A percentile compares a stretch with the other conserved stretches of the same genome.
Conservation (phyloP, 1,140 invertebrate species). For the Chironomus tepperi region DNA sequence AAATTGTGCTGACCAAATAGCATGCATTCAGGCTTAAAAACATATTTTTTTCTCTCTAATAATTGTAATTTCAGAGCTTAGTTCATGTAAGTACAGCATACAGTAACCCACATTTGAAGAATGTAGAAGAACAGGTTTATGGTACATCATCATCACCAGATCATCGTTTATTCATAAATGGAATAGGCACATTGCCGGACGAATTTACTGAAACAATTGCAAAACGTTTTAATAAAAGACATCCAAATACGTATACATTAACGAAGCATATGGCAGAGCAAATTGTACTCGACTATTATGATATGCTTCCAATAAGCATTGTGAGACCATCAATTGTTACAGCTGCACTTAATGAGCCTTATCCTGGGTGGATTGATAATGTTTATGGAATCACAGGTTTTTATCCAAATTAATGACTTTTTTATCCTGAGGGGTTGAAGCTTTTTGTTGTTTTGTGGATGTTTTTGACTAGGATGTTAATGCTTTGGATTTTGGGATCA, state of each 20-base stretch:
- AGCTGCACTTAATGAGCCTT: conserved; percentile 64
- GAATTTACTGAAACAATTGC: conserved; percentile 49
- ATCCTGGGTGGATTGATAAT: conserved; percentile 92
- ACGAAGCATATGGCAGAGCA: conserved; percentile 80
- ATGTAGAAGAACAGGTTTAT: conserved; percentile 65
- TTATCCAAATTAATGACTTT: neutral
- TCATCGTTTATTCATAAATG: conserved; percentile 51
- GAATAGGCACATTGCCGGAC: conserved; percentile 48
- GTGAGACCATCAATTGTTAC: conserved; percentile 87
- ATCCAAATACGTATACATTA: conserved; percentile 83
- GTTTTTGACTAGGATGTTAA: too few species aligned
- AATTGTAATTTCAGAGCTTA: conserved; percentile 49
- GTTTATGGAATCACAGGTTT: conserved; percentile 67
- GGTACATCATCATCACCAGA: conserved; percentile 49
- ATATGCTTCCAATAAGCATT: conserved; percentile 71
- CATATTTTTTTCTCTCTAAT: conserved; percentile 17
- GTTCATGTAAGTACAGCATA: conserved; percentile 84
- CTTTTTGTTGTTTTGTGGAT: too few species aligned
- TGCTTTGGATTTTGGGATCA: too few species aligned
- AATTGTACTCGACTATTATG: conserved; percentile 52
- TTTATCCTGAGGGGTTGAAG: too few species aligned
- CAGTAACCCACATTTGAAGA: conserved; percentile 64
- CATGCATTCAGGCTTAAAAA: neutral
- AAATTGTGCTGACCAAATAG: conserved; percentile 29
- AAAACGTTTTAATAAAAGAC: conserved; percentile 49